Evolutionary conservation across 2,113 vertebrate genomes (phyloP).

Genomic region (Caracal caracal): DNA sequence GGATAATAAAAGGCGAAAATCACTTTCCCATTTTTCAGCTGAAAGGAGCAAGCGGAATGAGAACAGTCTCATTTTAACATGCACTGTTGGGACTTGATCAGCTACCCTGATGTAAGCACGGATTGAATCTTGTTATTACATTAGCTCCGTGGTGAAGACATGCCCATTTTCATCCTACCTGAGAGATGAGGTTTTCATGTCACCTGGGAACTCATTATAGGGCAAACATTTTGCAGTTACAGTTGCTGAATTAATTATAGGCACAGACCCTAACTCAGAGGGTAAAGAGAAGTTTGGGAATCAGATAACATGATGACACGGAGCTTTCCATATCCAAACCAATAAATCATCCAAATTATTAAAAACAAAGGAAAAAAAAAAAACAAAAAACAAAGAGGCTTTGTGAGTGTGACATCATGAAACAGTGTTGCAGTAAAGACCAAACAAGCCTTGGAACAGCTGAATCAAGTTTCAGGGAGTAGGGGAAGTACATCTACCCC

Average conservation of each 20-base stretch:
- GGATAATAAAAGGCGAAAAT: conserved; percentile 33
- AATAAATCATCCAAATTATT: conserved; percentile 72
- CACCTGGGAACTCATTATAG: conserved; percentile 82
- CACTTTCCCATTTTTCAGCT: conserved; percentile 19
- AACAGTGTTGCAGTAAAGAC: conserved; percentile 40
- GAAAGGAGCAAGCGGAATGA: neutral
- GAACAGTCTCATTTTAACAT: conserved; percentile 9
- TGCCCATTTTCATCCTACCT: conserved; percentile 65
- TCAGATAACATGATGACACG: conserved; percentile 55
- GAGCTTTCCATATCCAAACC: conserved; percentile 60
- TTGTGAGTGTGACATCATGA: conserved; percentile 54
- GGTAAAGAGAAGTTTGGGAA: conserved; percentile 53
- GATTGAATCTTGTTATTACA: conserved; percentile 37
- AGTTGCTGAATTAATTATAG: conserved; percentile 80
- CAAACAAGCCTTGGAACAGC: conserved; percentile 3
- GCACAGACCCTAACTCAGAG: conserved; percentile 55
- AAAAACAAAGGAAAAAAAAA: conserved; percentile 21
- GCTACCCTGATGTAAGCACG: conserved; percentile 54
- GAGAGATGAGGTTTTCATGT: conserved; percentile 62
- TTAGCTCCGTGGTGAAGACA: conserved; percentile 36
- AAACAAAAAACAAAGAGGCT: conserved; percentile 48
- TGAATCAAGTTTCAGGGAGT: neutral
- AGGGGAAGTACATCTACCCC: neutral
- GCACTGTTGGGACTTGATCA: conserved; percentile 28
- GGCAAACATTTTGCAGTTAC: conserved; percentile 74